A percentile compares a stretch with the other conserved stretches of the same genome.
phyloP scores from a whole-genome alignment of 2,797 vertebrate species.

The Geotrypetes seraphini region DNA sequence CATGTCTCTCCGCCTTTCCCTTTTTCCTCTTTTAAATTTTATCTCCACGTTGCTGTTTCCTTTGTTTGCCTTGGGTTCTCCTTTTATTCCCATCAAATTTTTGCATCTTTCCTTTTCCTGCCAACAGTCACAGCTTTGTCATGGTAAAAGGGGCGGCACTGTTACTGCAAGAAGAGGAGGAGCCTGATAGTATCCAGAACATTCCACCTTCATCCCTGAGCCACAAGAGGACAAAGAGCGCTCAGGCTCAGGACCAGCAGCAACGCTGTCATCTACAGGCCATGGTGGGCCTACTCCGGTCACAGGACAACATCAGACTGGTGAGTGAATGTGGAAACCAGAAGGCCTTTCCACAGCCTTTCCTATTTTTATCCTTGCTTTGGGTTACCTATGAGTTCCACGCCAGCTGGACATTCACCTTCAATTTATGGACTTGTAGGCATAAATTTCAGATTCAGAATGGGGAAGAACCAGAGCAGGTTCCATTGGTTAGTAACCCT shows the following conservation, averaged over 20 bases:
- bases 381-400: too few relatives aligned
- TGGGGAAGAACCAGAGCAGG: too few relatives aligned
- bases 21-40: background rate
- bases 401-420: too few relatives aligned
- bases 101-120: background rate
- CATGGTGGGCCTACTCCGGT: conserved; percentile 77
- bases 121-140: conserved; percentile 82
- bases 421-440: too few relatives aligned
- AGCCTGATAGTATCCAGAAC: conserved; percentile 9
- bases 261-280: conserved; percentile 67
- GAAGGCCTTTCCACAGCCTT: too few relatives aligned
- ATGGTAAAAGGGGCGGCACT: conserved; percentile 78
- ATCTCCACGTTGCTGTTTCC: too few relatives aligned
- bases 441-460: too few relatives aligned
- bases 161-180: conserved; percentile 63
- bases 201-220: background rate
- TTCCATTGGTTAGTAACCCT: too few relatives aligned
- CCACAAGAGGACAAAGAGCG: conserved; percentile 9
- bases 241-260: conserved; percentile 8
- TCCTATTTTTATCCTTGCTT: too few relatives aligned
- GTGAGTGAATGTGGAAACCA: conserved; percentile 62
- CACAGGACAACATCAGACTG: conserved; percentile 80
- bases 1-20: background rate
- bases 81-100: background rate
- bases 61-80: background rate